These are phyloP conservation scores for Drosophila nebulosa DNA, from an alignment of 1,140 invertebrate genomes.

Conservation along the genomic window DNA sequence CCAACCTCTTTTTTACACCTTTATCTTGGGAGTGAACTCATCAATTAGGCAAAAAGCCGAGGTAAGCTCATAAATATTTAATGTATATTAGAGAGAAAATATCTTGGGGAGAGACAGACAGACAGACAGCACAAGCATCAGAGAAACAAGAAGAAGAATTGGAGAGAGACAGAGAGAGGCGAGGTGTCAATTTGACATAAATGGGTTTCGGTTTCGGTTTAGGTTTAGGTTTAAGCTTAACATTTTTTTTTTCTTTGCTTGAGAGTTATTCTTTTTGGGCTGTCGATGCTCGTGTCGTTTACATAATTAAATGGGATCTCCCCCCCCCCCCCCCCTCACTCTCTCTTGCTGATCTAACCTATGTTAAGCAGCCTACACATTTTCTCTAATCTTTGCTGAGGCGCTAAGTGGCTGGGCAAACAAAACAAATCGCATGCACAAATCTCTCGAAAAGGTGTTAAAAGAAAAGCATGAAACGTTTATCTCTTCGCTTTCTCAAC, in stretches of 20 bases:
- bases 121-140: not conserved
- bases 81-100: slow-evolving; percentile 35
- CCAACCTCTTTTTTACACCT: slow-evolving; percentile 35
- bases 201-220: slow-evolving; percentile 43
- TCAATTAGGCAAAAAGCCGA: slow-evolving; percentile 66
- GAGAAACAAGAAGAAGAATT: slow-evolving; percentile 3
- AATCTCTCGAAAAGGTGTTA: slow-evolving; percentile 77
- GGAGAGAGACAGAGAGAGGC: slow-evolving; percentile 19
- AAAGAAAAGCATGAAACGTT: slow-evolving; percentile 72
- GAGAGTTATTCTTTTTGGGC: slow-evolving; percentile 6
- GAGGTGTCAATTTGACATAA: slow-evolving; percentile 78
- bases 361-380: not conserved
- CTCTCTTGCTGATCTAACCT: not conserved
- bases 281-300: slow-evolving; percentile 48
- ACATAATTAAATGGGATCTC: slow-evolving; percentile 71
- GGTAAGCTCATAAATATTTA: slow-evolving; percentile 74
- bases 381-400: slow-evolving; percentile 68
- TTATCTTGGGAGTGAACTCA: slow-evolving; percentile 50
- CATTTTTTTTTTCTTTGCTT: not conserved
- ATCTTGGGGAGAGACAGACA: slow-evolving; percentile 2
- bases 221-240: no score
- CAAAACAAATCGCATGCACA: slow-evolving; percentile 65
- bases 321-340: not conserved
- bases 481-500: slow-evolving; percentile 46
- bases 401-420: slow-evolving; percentile 71